Evolutionary conservation across 2,113 vertebrate genomes (phyloP).

Genomic region (Orcinus orca): DNA sequence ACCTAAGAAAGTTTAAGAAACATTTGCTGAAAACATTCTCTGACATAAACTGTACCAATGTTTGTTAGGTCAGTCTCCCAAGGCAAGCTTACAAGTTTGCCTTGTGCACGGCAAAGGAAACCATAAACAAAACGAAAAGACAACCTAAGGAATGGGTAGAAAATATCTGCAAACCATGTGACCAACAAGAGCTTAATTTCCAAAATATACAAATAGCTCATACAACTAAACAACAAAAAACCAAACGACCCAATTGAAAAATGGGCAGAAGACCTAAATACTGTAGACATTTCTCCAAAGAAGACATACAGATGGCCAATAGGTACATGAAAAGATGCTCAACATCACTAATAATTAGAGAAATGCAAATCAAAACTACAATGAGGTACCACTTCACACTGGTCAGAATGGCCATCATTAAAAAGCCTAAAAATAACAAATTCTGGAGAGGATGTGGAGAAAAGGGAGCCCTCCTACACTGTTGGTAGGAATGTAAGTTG

Average conservation of each 20-base stretch:
- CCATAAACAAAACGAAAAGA: neutral
- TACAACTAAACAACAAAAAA: neutral
- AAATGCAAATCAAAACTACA: neutral
- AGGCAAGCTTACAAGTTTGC: neutral
- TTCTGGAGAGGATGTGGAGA: neutral
- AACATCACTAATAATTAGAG: neutral
- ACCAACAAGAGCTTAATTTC: neutral
- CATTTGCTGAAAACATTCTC: constrained; percentile 3
- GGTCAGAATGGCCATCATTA: neutral
- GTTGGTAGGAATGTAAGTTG: neutral
- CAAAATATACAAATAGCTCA: neutral
- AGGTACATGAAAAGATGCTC: neutral
- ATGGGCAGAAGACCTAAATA: neutral
- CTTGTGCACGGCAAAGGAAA: neutral
- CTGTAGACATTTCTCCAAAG: neutral
- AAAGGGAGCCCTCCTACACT: too few relatives aligned
- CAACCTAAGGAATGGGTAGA: neutral
- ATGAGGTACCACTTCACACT: neutral
- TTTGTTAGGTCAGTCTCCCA: neutral
- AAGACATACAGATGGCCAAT: neutral
- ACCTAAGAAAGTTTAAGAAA: neutral
- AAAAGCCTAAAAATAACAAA: neutral
- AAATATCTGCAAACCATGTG: neutral
- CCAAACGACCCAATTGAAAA: neutral
- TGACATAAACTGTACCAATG: neutral